Conservation (phyloP, 2,888 invertebrate genomes). For the Sarcophaga caerulescens region DNA sequence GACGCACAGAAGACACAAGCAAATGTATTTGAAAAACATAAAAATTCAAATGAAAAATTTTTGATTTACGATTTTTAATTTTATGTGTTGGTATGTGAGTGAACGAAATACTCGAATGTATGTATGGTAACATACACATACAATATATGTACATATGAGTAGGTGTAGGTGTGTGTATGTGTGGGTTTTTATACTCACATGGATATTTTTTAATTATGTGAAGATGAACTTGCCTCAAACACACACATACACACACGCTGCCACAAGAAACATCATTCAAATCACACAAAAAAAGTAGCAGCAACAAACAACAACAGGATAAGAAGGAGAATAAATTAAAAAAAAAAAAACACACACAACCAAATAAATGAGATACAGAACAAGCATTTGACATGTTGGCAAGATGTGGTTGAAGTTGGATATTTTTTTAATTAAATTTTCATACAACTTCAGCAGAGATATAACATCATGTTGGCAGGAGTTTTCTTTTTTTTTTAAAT, state of each 20-base stretch:
- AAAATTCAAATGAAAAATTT: neutral
- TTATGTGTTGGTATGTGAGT: neutral
- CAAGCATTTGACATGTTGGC: constrained; percentile 52
- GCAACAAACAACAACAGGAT: neutral
- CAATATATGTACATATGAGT: neutral
- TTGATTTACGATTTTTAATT: neutral
- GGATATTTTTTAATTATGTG: constrained; percentile 65
- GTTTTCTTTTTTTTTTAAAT: neutral
- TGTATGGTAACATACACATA: neutral
- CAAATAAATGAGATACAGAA: neutral
- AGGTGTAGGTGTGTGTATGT: neutral
- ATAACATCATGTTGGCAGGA: constrained; percentile 14
- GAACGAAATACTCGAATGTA: no score
- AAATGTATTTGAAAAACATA: constrained; percentile 32
- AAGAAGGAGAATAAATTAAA: neutral
- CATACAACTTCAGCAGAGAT: constrained; percentile 8
- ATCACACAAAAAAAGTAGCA: constrained; percentile 34
- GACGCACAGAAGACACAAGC: neutral
- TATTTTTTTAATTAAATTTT: constrained; percentile 67
- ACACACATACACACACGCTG: neutral
- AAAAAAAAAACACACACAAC: neutral
- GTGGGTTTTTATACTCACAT: neutral
- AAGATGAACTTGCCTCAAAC: constrained; percentile 55
- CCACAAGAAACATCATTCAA: neutral
- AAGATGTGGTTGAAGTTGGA: constrained; percentile 46